These are phyloP conservation scores for Germaria angustata DNA, from an alignment of 2,888 invertebrate genomes.

Conservation along the genomic window DNA sequence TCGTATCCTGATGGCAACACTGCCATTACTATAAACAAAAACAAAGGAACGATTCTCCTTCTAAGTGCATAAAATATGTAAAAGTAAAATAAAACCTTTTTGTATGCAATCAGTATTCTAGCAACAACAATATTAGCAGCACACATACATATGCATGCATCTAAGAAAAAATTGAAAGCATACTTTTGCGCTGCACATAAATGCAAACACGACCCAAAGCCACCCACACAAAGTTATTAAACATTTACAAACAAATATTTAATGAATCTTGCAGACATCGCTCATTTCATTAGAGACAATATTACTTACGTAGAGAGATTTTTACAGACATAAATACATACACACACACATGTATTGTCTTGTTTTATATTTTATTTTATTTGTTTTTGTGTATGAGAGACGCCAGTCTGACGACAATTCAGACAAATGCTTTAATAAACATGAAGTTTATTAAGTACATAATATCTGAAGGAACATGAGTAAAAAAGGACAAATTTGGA, in stretches of 20 bases:
- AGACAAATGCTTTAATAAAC: conserved; percentile 52
- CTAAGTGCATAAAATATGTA: conserved; percentile 5
- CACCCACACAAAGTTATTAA: conserved; percentile 22
- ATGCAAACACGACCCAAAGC: conserved; percentile 9
- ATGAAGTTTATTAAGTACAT: conserved; percentile 53
- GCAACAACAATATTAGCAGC: background rate
- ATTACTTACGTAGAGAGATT: background rate
- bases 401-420: conserved; percentile 62
- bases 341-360: background rate
- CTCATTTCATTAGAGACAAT: conserved; percentile 43
- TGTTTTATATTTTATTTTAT: conserved; percentile 8
- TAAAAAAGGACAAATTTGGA: background rate
- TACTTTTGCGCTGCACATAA: conserved; percentile 45
- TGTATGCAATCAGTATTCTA: conserved; percentile 24
- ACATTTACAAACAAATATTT: conserved; percentile 35
- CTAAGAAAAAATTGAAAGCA: conserved; percentile 37
- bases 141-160: background rate
- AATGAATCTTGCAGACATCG: conserved; percentile 57
- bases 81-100: conserved; percentile 6
- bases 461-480: conserved; percentile 4
- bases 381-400: conserved; percentile 31
- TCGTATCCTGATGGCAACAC: too few relatives aligned
- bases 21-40: conserved; percentile 45
- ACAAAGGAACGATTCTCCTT: conserved; percentile 41
- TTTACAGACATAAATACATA: background rate